Evolutionary conservation across 2,888 invertebrate species (phyloP).

Genomic region (Trissonchulus latispiculum): DNA sequence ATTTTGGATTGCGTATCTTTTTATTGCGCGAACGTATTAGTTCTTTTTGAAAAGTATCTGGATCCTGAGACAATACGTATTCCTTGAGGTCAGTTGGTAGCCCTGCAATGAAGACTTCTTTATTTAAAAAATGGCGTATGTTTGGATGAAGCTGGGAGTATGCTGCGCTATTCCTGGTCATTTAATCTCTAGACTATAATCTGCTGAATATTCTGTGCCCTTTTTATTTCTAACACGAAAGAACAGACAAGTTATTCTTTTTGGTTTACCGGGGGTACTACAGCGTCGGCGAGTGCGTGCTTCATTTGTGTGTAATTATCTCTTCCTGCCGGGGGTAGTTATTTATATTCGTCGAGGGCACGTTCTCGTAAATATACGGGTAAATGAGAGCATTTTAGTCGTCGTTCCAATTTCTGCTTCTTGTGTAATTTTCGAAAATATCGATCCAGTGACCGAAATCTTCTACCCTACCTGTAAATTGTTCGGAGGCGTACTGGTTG

Average conservation of each 20-base stretch:
- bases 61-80: neutral
- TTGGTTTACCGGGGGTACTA: neutral
- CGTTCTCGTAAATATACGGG: neutral
- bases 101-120: neutral
- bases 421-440: neutral
- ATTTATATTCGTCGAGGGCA: neutral
- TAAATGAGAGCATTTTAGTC: neutral
- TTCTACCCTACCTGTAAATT: neutral
- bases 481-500: too few species aligned
- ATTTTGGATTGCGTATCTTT: too few species aligned
- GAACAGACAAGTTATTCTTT: neutral
- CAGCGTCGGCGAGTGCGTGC: neutral
- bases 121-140: neutral
- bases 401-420: neutral
- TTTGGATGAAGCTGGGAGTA: neutral
- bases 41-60: neutral
- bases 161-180: neutral
- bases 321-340: neutral
- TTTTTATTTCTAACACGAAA: neutral
- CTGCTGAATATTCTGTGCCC: neutral
- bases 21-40: too few species aligned
- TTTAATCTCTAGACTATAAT: neutral
- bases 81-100: neutral
- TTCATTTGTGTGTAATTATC: neutral
- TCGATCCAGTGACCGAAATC: neutral